These are phyloP conservation scores for Drosophila colorata DNA, from an alignment of 2,888 invertebrate genomes.

Conservation along the genomic window DNA sequence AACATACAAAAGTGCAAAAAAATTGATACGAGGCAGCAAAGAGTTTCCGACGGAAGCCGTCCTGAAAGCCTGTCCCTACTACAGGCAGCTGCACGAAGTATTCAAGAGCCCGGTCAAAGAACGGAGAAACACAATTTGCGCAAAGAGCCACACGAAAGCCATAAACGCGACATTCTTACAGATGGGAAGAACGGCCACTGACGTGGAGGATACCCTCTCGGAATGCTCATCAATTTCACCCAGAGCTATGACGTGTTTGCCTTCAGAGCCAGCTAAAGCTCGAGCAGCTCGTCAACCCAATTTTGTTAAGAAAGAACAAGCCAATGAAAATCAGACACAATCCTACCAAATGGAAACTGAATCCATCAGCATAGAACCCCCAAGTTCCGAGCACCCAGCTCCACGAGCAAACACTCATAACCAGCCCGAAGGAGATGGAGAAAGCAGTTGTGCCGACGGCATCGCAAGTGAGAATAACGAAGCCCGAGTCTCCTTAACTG, in stretches of 20 bases:
- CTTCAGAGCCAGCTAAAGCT: not conserved
- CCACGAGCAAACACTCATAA: not conserved
- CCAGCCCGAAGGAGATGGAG: not conserved
- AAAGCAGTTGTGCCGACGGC: not conserved
- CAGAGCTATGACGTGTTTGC: not conserved
- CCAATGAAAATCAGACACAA: no score
- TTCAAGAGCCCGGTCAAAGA: not conserved
- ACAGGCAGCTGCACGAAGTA: slow-evolving; percentile 6
- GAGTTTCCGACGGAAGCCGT: not conserved
- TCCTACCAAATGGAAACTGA: not conserved
- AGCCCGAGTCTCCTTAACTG: not conserved
- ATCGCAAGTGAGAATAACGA: not conserved
- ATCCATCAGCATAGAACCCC: no score
- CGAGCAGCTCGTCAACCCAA: not conserved
- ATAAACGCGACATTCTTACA: not conserved
- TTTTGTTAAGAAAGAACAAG: not conserved
- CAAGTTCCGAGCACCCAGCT: not conserved
- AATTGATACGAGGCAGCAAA: not conserved
- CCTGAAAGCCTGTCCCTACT: slow-evolving; percentile 6
- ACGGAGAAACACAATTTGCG: not conserved
- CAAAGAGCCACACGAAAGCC: not conserved
- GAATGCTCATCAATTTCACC: not conserved
- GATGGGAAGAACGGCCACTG: not conserved
- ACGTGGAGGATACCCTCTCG: not conserved
- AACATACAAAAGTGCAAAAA: not conserved